phyloP scores from a whole-genome alignment of 2,797 vertebrate genomes.

The Alectoris magna region DNA sequence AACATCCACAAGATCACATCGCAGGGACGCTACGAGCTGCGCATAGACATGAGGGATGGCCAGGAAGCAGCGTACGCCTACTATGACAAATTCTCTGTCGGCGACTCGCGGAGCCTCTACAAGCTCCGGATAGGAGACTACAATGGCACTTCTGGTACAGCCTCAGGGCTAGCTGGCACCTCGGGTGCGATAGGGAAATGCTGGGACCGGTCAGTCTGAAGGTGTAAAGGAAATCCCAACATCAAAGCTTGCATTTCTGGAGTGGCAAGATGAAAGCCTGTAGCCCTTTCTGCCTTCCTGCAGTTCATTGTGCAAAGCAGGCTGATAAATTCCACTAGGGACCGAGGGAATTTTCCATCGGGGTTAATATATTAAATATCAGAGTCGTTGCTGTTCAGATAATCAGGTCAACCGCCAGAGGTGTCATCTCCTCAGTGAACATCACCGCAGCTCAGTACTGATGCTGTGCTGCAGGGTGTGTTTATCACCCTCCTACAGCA shows the following conservation, averaged over 20 bases:
- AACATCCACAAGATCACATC: conserved; percentile 93
- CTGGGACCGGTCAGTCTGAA: neutral
- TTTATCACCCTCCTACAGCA: conserved; percentile 9
- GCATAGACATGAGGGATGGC: conserved; percentile 94
- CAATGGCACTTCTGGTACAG: conserved; percentile 94
- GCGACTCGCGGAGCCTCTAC: conserved; percentile 91
- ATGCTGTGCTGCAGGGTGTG: conserved; percentile 4
- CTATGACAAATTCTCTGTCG: conserved; percentile 93
- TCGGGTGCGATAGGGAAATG: neutral
- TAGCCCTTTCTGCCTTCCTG: neutral
- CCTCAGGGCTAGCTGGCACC: neutral
- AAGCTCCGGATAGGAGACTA: conserved; percentile 94
- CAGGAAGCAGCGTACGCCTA: conserved; percentile 91
- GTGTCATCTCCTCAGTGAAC: conserved; percentile 13
- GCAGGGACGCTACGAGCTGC: conserved; percentile 94
- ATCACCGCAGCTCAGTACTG: neutral
- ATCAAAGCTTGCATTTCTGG: neutral
- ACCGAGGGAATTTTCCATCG: conserved; percentile 29
- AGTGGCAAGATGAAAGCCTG: neutral
- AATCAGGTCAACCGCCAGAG: conserved; percentile 7
- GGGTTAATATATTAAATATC: conserved; percentile 21
- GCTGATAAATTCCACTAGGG: neutral
- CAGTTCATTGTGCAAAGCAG: neutral
- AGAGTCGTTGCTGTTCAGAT: neutral
- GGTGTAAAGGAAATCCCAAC: neutral